These are phyloP conservation scores for Crocidura indochinensis DNA, from an alignment of 2,797 vertebrate species.

Conservation along the genomic window DNA sequence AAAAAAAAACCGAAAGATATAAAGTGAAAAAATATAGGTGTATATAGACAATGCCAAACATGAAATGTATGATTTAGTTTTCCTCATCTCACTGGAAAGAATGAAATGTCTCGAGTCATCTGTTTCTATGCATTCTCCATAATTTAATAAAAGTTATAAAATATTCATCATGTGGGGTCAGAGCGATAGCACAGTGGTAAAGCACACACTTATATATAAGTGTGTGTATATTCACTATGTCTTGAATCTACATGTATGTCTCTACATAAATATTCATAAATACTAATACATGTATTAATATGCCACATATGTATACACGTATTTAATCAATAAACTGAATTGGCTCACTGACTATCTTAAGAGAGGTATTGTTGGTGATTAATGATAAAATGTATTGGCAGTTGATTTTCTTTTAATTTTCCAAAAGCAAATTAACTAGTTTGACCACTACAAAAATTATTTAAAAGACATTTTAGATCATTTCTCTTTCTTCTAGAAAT, in stretches of 20 bases:
- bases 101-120: background rate
- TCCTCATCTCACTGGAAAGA: constrained; percentile 18
- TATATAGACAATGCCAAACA: background rate
- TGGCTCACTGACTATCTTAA: constrained; percentile 33
- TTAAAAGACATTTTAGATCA: constrained; percentile 38
- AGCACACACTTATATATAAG: no score
- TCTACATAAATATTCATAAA: background rate
- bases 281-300: background rate
- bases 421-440: constrained; percentile 11
- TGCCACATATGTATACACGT: background rate
- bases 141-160: constrained; percentile 41
- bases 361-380: constrained; percentile 20
- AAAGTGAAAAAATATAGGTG: background rate
- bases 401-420: background rate
- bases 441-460: constrained; percentile 45
- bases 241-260: no score
- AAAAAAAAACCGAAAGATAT: background rate
- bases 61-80: background rate
- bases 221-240: no score
- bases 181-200: no score
- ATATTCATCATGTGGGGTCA: background rate
- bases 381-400: background rate
- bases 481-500: constrained; percentile 16
- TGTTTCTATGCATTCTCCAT: constrained; percentile 4
- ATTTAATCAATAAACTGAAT: constrained; percentile 12